phyloP scores from a whole-genome alignment of 2,797 vertebrate species.

The Tolypeutes matacus region DNA sequence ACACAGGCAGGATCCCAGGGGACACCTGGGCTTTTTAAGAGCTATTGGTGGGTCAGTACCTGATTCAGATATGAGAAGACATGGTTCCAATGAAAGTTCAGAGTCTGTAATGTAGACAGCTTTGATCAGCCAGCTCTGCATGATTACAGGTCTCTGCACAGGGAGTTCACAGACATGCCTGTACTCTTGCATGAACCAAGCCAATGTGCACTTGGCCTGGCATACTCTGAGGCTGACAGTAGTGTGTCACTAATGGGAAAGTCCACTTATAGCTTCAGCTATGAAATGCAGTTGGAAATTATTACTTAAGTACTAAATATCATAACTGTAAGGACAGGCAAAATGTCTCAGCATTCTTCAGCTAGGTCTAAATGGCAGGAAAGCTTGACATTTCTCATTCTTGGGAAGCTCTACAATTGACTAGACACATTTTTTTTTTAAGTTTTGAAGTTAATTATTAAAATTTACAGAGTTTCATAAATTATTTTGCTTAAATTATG shows the following conservation, averaged over 20 bases:
- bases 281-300: not conserved
- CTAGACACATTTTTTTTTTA: not conserved
- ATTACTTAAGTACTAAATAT: not conserved
- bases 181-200: not conserved
- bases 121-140: not conserved
- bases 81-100: not conserved
- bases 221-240: accelerated
- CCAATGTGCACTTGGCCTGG: accelerated
- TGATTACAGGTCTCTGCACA: not conserved
- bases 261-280: not conserved
- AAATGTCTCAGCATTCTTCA: not conserved
- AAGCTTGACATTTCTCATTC: not conserved
- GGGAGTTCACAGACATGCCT: accelerated
- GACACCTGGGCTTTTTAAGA: not conserved
- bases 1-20: not conserved
- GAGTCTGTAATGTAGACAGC: not conserved
- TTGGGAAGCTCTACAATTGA: not conserved
- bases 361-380: accelerated
- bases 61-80: not conserved
- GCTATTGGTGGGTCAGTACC: not conserved
- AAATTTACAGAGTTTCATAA: constrained; percentile 69
- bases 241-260: not conserved
- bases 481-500: constrained; percentile 74
- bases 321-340: not conserved
- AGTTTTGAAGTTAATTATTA: constrained; percentile 60